Percentiles rank a stretch among this genome's conserved stretches.
Evolutionary conservation across 2,113 vertebrate genomes (phyloP).

Genomic region (Gnathonemus longibarbis): DNA sequence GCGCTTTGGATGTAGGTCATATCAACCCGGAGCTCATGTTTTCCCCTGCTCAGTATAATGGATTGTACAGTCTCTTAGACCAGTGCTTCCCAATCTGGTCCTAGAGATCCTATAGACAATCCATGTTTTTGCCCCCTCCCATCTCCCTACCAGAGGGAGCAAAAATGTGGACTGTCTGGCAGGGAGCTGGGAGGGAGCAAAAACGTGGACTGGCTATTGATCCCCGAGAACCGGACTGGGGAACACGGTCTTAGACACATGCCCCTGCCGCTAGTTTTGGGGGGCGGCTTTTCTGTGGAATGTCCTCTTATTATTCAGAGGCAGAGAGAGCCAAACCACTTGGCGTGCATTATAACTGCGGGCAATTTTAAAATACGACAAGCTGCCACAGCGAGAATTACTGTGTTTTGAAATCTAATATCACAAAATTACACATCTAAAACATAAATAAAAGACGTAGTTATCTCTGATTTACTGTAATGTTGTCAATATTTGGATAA

Average conservation of each 20-base stretch:
- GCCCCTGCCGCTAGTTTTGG: not conserved
- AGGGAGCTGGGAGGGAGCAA: not conserved
- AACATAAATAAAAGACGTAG: not conserved
- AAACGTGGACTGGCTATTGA: not conserved
- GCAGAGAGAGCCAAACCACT: not conserved
- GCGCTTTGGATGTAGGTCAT: not conserved
- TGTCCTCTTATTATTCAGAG: not conserved
- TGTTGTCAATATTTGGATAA: not conserved
- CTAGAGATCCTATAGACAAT: not conserved
- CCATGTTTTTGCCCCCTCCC: not conserved
- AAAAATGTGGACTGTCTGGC: no score
- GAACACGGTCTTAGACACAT: not conserved
- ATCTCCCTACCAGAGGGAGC: not conserved
- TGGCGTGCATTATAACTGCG: not conserved
- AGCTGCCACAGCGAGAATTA: not conserved
- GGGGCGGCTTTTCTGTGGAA: not conserved
- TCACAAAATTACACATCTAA: slow-evolving; percentile 8
- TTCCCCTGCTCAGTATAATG: not conserved
- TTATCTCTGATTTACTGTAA: not conserved
- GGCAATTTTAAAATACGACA: not conserved
- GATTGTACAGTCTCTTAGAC: not conserved
- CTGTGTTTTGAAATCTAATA: not conserved
- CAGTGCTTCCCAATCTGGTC: not conserved
- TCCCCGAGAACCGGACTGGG: not conserved
- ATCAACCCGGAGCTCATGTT: not conserved